A percentile compares a stretch with the other conserved stretches of the same genome.
These are phyloP conservation scores for Conus canariensis DNA, from an alignment of 2,888 invertebrate species.

Conservation along the genomic window DNA sequence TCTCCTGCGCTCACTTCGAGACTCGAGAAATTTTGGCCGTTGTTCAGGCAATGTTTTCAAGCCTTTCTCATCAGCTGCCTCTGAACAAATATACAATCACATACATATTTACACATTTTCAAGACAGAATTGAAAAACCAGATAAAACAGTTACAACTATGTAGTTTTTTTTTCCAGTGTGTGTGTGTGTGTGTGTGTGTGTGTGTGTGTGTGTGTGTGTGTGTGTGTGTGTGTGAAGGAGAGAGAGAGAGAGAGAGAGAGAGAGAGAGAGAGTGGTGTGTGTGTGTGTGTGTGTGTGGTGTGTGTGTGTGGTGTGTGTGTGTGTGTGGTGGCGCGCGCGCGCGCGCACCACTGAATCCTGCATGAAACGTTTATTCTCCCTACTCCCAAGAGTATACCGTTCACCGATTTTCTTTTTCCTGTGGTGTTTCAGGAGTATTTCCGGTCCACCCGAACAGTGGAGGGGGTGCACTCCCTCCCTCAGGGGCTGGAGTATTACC, in stretches of 20 bases:
- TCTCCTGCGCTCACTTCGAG: too few species aligned
- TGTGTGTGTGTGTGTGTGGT: constrained; percentile 4
- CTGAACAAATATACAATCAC: too few species aligned
- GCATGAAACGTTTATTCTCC: too few species aligned
- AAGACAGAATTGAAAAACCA: too few species aligned
- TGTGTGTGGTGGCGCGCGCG: neutral
- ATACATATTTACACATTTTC: too few species aligned
- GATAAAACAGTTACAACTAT: too few species aligned
- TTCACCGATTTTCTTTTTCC: too few species aligned
- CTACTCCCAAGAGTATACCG: too few species aligned
- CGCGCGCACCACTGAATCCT: neutral
- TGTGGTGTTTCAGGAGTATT: constrained; percentile 53
- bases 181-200: constrained; percentile 6
- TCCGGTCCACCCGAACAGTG: constrained; percentile 49
- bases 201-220: constrained; percentile 18
- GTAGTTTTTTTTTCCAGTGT: too few species aligned
- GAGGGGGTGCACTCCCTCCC: constrained; percentile 57
- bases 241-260: neutral
- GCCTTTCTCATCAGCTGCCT: too few species aligned
- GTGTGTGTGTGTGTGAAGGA: neutral
- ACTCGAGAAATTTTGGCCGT: too few species aligned
- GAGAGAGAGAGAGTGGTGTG: neutral
- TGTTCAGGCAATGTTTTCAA: too few species aligned
- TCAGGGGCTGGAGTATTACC: constrained; percentile 56
- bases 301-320: constrained; percentile 3